A percentile compares a stretch with the other conserved stretches of the same genome.
These are phyloP conservation scores for Steinernema hermaphroditum DNA, from an alignment of 2,888 invertebrate genomes.

Conservation along the genomic window DNA sequence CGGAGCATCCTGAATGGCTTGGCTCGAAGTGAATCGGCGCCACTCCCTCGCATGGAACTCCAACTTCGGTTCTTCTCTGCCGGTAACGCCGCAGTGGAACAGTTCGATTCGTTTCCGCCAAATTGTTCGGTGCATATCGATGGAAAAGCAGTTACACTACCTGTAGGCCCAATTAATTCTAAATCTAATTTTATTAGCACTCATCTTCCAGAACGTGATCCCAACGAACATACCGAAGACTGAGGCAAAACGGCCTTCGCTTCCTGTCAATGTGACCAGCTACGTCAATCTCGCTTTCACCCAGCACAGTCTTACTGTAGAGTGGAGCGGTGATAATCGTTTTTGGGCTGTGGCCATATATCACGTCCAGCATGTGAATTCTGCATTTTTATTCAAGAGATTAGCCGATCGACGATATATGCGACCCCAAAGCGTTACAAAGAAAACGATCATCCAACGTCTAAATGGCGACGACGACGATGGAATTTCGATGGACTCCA, in stretches of 20 bases:
- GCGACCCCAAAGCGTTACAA: slow-evolving; percentile 28
- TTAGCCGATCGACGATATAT: slow-evolving; percentile 76
- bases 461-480: slow-evolving; percentile 79
- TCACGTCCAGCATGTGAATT: slow-evolving; percentile 78
- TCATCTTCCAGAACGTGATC: slow-evolving; percentile 78
- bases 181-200: neutral
- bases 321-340: slow-evolving; percentile 87
- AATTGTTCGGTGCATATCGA: slow-evolving; percentile 50
- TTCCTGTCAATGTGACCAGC: slow-evolving; percentile 91
- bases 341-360: slow-evolving; percentile 55
- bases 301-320: slow-evolving; percentile 71
- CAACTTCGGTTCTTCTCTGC: slow-evolving; percentile 78
- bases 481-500: slow-evolving; percentile 90
- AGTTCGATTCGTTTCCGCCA: slow-evolving; percentile 63
- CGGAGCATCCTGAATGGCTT: slow-evolving; percentile 2
- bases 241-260: slow-evolving; percentile 91
- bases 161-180: slow-evolving; percentile 44
- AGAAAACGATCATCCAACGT: slow-evolving; percentile 27
- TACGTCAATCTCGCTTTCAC: slow-evolving; percentile 28
- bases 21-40: slow-evolving; percentile 16
- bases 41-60: slow-evolving; percentile 56
- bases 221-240: slow-evolving; percentile 95
- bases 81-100: slow-evolving; percentile 76
- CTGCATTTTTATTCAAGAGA: slow-evolving; percentile 81
- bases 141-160: slow-evolving; percentile 51